Base-by-base conservation (phyloP, 2,113 vertebrate species). In the Takifugu flavidus region DNA sequence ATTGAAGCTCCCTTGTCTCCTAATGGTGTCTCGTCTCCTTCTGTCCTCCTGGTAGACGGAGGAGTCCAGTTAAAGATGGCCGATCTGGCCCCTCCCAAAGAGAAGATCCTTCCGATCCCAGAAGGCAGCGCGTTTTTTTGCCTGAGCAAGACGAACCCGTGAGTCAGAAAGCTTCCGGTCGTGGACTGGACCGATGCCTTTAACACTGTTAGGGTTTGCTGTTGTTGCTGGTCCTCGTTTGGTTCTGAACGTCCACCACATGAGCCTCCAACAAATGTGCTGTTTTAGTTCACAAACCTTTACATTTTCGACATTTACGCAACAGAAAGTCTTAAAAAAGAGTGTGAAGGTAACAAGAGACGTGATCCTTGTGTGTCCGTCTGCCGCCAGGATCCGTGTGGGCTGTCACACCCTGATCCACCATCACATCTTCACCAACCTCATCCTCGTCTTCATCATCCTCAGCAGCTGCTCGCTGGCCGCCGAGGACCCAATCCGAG, bases 381-480 rank as follows among this genome's bases (percentile, higher is more conserved):
- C 5, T 78, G 13, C 67, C 53, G 13, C 10, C 82, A 98, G 95
- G 6, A 86, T 97, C 70, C 91, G 95, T 25, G 91, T 92, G 5
- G 86, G 65, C 44, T 98, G 95, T 68, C 95, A 97, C 77, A 83
- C 74, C 25, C 89, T 98, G 70, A 98, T 98, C 85, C 93, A 98
- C 79, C 93, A 98, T 70, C 95, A 94, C 49, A 82, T 96, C 87
- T 97, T 96, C 91, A 96, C 94, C 83, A 98, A 96, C 84, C 92
- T 98, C 82, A 97, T 97, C 85, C 92, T 98, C 29, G 87, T 96
- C 84, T 96, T 98, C 92, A 98, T 98, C 92, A 95, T 98, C 86
- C 93, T 96, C 62, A 96, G 95, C 83, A 96, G 95, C 67, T 93
- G 95, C 84, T 98, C 95, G 3, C 56, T 97, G 88, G 95, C 95